phyloP scores from a whole-genome alignment of 2,888 invertebrate genomes.

The Antitype chi region DNA sequence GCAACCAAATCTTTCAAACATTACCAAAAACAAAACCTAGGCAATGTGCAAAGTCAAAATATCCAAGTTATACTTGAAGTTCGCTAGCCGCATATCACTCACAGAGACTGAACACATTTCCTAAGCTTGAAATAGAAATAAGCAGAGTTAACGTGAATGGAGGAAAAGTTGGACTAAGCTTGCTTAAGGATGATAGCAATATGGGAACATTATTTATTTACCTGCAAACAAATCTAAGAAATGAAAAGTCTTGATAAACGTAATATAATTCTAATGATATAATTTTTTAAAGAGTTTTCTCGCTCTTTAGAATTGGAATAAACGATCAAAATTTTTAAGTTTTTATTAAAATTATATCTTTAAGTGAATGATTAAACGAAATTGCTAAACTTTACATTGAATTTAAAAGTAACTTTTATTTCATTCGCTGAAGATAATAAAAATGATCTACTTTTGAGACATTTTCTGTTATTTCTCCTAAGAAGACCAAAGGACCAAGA shows the following conservation, averaged over 20 bases:
- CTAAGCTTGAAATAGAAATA: slow-evolving; percentile 84
- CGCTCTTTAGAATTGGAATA: not conserved
- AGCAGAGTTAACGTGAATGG: slow-evolving; percentile 69
- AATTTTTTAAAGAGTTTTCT: not conserved
- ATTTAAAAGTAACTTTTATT: not conserved
- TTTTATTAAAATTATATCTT: not conserved
- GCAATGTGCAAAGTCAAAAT: slow-evolving; percentile 61
- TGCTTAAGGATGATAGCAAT: slow-evolving; percentile 37
- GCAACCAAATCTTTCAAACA: slow-evolving; percentile 32
- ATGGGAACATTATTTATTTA: slow-evolving; percentile 26
- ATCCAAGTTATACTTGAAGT: slow-evolving; percentile 75
- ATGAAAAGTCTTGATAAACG: not conserved
- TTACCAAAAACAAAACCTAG: slow-evolving; percentile 27
- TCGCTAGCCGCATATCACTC: slow-evolving; percentile 79
- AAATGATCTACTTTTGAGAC: not conserved
- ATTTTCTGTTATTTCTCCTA: not conserved
- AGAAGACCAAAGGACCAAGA: not conserved
- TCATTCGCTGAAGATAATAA: not conserved
- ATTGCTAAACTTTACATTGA: not conserved
- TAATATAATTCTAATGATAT: too few relatives aligned
- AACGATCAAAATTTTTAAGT: not conserved
- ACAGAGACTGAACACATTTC: slow-evolving; percentile 77
- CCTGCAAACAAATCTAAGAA: not conserved
- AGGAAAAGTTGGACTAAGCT: slow-evolving; percentile 38
- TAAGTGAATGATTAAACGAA: not conserved